Conservation (phyloP, 2,888 invertebrate species). For the Pseudeuparius sepicola region DNA sequence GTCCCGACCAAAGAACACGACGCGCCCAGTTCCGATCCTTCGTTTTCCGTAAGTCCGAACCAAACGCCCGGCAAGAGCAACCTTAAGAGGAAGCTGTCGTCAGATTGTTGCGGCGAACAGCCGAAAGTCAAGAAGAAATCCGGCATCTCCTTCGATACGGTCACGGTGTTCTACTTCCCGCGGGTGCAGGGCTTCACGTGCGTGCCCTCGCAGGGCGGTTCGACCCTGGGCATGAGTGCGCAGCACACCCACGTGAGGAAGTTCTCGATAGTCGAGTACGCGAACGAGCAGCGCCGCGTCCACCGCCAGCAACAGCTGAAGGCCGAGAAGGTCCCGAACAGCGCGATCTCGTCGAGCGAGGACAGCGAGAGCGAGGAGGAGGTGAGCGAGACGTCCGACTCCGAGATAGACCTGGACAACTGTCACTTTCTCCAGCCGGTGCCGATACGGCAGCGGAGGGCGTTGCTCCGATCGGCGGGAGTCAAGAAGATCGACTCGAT, state of each 20-base stretch:
- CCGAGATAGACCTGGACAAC: slow-evolving; percentile 79
- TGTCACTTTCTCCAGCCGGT: slow-evolving; percentile 90
- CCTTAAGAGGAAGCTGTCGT: slow-evolving; percentile 54
- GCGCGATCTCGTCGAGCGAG: slow-evolving; percentile 61
- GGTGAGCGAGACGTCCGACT: slow-evolving; percentile 68
- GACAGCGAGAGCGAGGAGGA: slow-evolving; percentile 82
- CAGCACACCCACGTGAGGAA: slow-evolving; percentile 60
- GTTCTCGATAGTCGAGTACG: slow-evolving; percentile 81
- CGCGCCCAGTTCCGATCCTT: too few relatives aligned
- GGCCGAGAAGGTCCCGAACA: slow-evolving; percentile 46
- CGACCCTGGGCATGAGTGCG: slow-evolving; percentile 88
- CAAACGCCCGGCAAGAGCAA: slow-evolving; percentile 50
- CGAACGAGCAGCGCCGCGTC: slow-evolving; percentile 75
- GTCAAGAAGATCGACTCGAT: slow-evolving; percentile 85
- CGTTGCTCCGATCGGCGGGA: slow-evolving; percentile 82
- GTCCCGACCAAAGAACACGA: too few relatives aligned
- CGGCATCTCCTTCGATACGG: slow-evolving; percentile 80
- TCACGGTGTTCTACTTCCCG: slow-evolving; percentile 92
- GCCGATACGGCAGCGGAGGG: slow-evolving; percentile 80
- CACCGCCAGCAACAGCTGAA: slow-evolving; percentile 71
- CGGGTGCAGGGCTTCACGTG: slow-evolving; percentile 86
- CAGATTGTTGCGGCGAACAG: slow-evolving; percentile 39
- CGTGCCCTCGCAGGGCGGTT: slow-evolving; percentile 81
- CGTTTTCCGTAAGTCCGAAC: too few relatives aligned
- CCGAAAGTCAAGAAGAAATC: slow-evolving; percentile 60